These are phyloP conservation scores for Limnephilus marmoratus DNA, from an alignment of 2,888 invertebrate genomes.

Conservation along the genomic window DNA sequence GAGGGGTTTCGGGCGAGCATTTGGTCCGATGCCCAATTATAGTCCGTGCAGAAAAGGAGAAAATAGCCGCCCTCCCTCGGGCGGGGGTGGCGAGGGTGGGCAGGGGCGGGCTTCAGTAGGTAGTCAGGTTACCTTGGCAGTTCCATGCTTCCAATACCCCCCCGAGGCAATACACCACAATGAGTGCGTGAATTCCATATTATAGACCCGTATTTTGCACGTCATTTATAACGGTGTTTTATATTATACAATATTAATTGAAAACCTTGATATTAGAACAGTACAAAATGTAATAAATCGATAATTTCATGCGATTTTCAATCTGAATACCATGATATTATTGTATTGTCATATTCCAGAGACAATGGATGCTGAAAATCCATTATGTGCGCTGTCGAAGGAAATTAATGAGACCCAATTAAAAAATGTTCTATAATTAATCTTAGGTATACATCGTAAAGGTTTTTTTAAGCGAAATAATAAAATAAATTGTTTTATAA, in stretches of 20 bases:
- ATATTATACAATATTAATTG: neutral
- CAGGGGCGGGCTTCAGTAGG: no score
- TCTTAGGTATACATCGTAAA: neutral
- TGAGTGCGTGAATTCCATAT: neutral
- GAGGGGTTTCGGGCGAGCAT: slow-evolving; percentile 3
- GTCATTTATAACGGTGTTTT: neutral
- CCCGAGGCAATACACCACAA: neutral
- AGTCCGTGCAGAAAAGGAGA: slow-evolving; percentile 19
- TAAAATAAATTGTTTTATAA: neutral
- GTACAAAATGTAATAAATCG: neutral
- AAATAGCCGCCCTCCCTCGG: neutral
- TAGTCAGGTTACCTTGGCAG: neutral
- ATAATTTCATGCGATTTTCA: neutral
- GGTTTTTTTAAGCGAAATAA: neutral
- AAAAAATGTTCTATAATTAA: neutral
- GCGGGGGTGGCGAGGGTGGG: neutral
- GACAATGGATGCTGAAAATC: neutral
- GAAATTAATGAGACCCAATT: neutral
- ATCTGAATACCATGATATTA: neutral
- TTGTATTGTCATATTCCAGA: neutral
- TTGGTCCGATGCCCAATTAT: slow-evolving; percentile 36
- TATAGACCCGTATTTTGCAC: neutral
- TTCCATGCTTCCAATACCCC: neutral
- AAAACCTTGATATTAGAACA: neutral
- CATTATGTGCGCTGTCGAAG: neutral